These are phyloP conservation scores for Leuciscus idus DNA, from an alignment of 2,113 vertebrate species.

Conservation along the genomic window DNA sequence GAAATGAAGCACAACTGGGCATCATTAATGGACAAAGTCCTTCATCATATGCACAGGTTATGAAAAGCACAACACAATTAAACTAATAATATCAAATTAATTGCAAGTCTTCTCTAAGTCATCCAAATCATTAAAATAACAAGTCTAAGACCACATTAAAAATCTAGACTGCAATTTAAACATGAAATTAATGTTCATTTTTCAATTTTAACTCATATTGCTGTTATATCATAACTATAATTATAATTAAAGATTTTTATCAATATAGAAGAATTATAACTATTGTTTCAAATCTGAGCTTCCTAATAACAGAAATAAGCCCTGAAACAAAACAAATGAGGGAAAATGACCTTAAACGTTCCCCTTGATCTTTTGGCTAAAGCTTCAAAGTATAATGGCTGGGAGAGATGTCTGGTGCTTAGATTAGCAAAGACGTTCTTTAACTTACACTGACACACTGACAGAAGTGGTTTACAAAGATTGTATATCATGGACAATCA, in stretches of 20 bases:
- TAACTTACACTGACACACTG: conserved; percentile 34
- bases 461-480: conserved; percentile 41
- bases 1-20: background rate
- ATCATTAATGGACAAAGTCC: background rate
- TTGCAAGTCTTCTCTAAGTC: background rate
- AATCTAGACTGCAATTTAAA: background rate
- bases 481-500: conserved; percentile 33
- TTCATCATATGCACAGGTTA: background rate
- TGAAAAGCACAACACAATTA: background rate
- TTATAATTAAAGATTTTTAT: background rate
- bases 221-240: no score
- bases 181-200: background rate
- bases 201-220: background rate
- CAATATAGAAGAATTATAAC: background rate
- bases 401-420: conserved; percentile 32
- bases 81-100: background rate
- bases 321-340: conserved; percentile 7
- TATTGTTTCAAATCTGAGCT: background rate
- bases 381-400: conserved; percentile 32
- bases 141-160: background rate
- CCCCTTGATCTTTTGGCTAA: conserved; percentile 13
- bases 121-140: background rate
- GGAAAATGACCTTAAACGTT: conserved; percentile 20
- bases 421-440: conserved; percentile 49
- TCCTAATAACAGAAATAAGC: background rate